Conservation (phyloP, 1,140 invertebrate species). For the Dendrolimus kikuchii region DNA sequence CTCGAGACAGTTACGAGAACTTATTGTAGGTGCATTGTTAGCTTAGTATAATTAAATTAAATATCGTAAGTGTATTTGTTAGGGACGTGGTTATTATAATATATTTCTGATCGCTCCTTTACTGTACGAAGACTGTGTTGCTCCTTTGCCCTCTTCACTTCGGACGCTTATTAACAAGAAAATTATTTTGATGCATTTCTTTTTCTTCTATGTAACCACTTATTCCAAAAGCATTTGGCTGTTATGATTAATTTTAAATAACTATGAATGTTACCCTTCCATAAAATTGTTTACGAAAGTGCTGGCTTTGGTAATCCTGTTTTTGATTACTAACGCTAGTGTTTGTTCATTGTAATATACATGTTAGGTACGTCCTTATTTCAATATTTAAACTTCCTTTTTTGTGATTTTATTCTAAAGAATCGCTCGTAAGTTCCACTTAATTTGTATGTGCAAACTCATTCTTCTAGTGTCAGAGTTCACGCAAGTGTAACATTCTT, state of each 20-base stretch:
- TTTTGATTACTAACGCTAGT: no score
- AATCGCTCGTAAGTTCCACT: no score
- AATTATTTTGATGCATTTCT: slow-evolving; percentile 40
- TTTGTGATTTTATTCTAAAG: no score
- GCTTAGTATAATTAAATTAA: slow-evolving; percentile 51
- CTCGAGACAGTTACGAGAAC: slow-evolving; percentile 50
- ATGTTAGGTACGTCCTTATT: no score
- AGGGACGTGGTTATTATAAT: slow-evolving; percentile 48
- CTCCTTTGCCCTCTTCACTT: slow-evolving; percentile 44
- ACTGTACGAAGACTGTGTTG: slow-evolving; percentile 15
- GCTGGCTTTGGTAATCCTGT: no score
- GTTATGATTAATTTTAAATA: slow-evolving; percentile 16
- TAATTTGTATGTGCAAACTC: no score
- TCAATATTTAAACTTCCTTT: no score
- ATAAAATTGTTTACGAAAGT: no score
- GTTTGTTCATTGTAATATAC: no score
- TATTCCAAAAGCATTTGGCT: slow-evolving; percentile 8
- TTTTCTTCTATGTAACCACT: slow-evolving; percentile 18
- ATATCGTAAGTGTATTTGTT: slow-evolving; percentile 62
- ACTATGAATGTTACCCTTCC: not conserved
- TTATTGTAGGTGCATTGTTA: slow-evolving; percentile 62
- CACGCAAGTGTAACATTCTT: no score
- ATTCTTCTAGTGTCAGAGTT: no score
- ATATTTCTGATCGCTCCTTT: slow-evolving; percentile 20
- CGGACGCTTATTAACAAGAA: slow-evolving; percentile 50